Evolutionary conservation across 2,113 vertebrate species (phyloP).

Genomic region (Lophochroa leadbeateri): DNA sequence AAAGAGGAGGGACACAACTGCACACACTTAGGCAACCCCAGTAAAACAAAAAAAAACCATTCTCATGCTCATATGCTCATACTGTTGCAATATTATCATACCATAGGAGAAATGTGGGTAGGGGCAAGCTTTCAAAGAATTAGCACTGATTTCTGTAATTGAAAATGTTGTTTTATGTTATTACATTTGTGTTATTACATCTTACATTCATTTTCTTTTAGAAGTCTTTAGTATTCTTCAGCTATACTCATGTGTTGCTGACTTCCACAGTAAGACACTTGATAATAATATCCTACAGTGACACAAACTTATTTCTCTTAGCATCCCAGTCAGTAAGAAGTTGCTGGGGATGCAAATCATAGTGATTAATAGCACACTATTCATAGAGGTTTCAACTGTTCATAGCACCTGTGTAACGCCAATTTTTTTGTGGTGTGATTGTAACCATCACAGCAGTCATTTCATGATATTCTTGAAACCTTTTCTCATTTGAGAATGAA

Average conservation of each 20-base stretch:
- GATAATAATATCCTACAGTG: background rate
- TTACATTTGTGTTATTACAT: background rate
- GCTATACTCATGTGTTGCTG: background rate
- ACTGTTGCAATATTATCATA: background rate
- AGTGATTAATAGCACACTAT: constrained; percentile 1
- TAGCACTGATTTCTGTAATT: background rate
- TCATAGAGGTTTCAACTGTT: background rate
- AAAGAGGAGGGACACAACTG: background rate
- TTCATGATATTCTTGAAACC: background rate
- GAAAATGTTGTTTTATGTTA: background rate
- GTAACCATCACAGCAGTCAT: background rate
- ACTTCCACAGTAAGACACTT: background rate
- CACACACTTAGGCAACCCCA: background rate
- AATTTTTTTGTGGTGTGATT: background rate
- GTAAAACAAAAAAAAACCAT: background rate
- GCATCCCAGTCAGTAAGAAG: background rate
- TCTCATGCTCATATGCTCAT: background rate
- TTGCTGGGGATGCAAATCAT: background rate
- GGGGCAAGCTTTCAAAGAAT: background rate
- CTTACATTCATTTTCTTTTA: background rate
- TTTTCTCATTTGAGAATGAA: background rate
- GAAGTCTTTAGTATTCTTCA: background rate
- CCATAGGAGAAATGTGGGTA: background rate
- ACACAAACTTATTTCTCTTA: background rate
- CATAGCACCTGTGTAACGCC: background rate